These are phyloP conservation scores for Dolichallabes microphthalmus DNA, from an alignment of 2,113 vertebrate species.

Conservation along the genomic window DNA sequence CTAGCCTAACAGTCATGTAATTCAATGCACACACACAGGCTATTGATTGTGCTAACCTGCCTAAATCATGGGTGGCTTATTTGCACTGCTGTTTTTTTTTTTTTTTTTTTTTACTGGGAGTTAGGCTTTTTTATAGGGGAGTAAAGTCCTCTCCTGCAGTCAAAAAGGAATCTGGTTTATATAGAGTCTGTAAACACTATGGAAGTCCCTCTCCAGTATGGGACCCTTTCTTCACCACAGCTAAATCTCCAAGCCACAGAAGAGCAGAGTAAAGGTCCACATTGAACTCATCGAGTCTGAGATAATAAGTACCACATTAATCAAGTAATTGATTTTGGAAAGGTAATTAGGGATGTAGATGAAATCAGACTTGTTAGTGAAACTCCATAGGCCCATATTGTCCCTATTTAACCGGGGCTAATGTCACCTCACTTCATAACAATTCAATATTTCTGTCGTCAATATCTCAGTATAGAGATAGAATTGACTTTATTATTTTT, in stretches of 20 bases:
- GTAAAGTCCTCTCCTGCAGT: conserved; percentile 59
- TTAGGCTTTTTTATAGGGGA: conserved; percentile 60
- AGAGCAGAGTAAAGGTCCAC: not conserved
- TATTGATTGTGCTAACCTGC: conserved; percentile 47
- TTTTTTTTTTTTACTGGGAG: conserved; percentile 51
- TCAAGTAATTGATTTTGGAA: conserved; percentile 44
- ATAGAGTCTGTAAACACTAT: conserved; percentile 63
- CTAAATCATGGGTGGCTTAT: conserved; percentile 39
- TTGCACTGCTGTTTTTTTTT: conserved; percentile 35
- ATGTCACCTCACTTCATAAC: not conserved
- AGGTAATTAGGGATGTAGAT: conserved; percentile 41
- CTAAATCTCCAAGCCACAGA: conserved; percentile 23
- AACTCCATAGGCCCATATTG: conserved; percentile 15
- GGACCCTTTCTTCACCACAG: conserved; percentile 32
- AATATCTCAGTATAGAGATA: conserved; percentile 52
- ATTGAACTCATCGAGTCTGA: conserved; percentile 3
- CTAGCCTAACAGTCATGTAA: conserved; percentile 53
- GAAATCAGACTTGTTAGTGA: conserved; percentile 38
- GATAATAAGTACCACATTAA: conserved; percentile 34
- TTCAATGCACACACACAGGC: conserved; percentile 49
- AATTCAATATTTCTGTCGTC: conserved; percentile 28
- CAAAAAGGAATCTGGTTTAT: conserved; percentile 65
- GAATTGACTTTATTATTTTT: conserved; percentile 45
- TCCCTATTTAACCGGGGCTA: not conserved
- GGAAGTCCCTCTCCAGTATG: conserved; percentile 49